Percentiles rank a stretch among this genome's conserved stretches.
phyloP scores from a whole-genome alignment of 2,113 vertebrate species.

The Orthonyx spaldingii region DNA sequence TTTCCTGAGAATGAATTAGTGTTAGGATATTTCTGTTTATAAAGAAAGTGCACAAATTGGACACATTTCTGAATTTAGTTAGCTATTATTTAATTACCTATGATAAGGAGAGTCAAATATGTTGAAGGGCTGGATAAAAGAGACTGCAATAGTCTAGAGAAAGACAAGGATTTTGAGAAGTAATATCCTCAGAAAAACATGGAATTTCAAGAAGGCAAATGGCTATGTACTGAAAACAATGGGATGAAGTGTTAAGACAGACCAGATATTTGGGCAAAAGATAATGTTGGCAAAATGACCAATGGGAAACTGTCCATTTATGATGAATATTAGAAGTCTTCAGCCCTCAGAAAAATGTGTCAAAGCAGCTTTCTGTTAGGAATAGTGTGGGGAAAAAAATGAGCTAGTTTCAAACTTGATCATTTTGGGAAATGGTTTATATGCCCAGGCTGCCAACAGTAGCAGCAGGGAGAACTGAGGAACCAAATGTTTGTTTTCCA shows the following conservation, averaged over 20 bases:
- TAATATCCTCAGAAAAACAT: background rate
- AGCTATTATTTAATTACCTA: background rate
- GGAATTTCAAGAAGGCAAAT: background rate
- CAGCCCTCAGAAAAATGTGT: background rate
- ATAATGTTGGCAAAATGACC: background rate
- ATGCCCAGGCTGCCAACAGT: background rate
- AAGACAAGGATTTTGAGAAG: background rate
- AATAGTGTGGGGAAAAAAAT: background rate
- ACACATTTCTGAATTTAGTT: background rate
- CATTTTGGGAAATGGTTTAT: background rate
- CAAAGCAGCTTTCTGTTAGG: background rate
- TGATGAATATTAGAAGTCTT: background rate
- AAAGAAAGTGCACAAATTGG: background rate
- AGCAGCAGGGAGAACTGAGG: background rate
- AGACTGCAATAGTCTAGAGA: background rate
- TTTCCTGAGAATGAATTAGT: background rate
- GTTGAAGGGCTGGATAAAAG: background rate
- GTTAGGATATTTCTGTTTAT: background rate
- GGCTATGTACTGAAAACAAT: background rate
- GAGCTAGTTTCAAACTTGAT: background rate
- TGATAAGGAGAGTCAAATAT: background rate
- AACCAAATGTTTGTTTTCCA: background rate
- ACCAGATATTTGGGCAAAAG: background rate
- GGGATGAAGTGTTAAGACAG: background rate
- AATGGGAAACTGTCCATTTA: background rate